phyloP scores from a whole-genome alignment of 2,888 invertebrate genomes.

The Leptopterna dolabrata region DNA sequence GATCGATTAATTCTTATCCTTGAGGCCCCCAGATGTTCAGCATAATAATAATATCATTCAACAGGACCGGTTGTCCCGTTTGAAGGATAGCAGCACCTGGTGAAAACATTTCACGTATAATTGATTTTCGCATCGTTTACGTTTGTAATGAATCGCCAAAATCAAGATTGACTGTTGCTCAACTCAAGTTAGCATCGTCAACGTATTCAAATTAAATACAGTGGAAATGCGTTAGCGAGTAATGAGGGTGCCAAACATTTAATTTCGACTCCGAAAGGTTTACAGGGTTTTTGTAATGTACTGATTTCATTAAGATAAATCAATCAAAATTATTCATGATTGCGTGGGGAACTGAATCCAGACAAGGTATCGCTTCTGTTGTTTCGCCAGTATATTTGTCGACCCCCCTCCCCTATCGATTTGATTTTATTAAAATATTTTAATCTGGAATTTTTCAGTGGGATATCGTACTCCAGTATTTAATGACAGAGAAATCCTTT shows the following conservation, averaged over 20 bases:
- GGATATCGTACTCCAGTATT: no score
- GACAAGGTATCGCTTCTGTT: neutral
- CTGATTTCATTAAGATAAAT: neutral
- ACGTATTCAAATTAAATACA: neutral
- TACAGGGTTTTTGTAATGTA: neutral
- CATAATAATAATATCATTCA: constrained; percentile 10
- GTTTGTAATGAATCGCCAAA: neutral
- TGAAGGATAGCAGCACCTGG: neutral
- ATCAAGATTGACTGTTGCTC: neutral
- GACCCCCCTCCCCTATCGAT: no score
- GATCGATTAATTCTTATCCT: no score
- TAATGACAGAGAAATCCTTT: no score
- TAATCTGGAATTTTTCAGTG: no score
- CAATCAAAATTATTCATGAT: neutral
- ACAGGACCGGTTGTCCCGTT: constrained; percentile 3
- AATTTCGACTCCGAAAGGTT: neutral
- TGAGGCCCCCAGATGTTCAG: neutral
- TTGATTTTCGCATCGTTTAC: neutral
- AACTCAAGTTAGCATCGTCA: neutral
- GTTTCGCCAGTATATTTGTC: neutral
- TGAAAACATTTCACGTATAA: neutral
- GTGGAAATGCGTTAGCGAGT: neutral
- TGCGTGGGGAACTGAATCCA: neutral
- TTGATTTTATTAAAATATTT: no score
- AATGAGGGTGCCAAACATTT: neutral